Percentiles rank a stretch among this genome's conserved stretches.
Evolutionary conservation across 2,888 invertebrate species (phyloP).

Genomic region (Callyntrura guangdongensis): DNA sequence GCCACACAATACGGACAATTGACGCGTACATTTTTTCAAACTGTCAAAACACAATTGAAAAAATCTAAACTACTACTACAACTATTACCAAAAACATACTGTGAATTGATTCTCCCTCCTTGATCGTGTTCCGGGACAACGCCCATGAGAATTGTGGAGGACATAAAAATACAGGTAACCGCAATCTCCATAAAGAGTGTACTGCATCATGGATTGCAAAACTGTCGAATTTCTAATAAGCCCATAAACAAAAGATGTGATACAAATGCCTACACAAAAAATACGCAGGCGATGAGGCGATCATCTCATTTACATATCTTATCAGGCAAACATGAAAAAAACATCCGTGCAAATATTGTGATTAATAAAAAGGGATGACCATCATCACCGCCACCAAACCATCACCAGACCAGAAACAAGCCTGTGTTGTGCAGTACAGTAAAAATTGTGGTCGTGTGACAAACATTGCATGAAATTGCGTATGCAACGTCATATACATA

Average conservation of each 20-base stretch:
- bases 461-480: background rate
- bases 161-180: constrained; percentile 30
- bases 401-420: constrained; percentile 51
- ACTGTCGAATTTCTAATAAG: constrained; percentile 34
- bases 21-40: constrained; percentile 26
- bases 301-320: constrained; percentile 45
- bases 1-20: constrained; percentile 1
- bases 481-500: background rate
- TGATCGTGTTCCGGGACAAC: constrained; percentile 74
- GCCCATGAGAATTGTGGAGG: constrained; percentile 61
- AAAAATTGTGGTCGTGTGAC: background rate
- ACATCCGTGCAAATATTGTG: constrained; percentile 53
- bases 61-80: background rate
- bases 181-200: constrained; percentile 35
- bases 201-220: constrained; percentile 45
- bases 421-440: background rate
- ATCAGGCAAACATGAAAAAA: constrained; percentile 3
- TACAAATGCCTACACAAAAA: background rate
- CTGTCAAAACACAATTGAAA: constrained; percentile 18
- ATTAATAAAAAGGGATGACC: constrained; percentile 33
- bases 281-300: constrained; percentile 4
- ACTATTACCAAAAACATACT: constrained; percentile 14
- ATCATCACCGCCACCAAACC: background rate
- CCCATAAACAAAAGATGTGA: background rate
- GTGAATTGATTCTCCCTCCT: constrained; percentile 53